phyloP scores from a whole-genome alignment of 2,113 vertebrate genomes.

The Tinamus guttatus region DNA sequence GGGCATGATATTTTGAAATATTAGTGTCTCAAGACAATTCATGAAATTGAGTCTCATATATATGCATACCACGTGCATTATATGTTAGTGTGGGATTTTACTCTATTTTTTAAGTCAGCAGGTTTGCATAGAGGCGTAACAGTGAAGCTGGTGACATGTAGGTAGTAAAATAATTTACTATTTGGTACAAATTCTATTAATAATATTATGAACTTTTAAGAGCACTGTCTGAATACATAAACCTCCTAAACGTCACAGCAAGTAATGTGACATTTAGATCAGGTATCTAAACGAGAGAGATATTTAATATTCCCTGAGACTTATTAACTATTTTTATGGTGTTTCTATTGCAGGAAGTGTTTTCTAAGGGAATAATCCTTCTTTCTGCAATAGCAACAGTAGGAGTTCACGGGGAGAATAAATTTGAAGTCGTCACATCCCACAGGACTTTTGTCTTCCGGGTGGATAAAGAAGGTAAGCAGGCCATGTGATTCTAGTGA shows the following conservation, averaged over 20 bases:
- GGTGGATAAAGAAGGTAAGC: slow-evolving; percentile 92
- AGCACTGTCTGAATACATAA: background rate
- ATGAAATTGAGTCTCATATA: background rate
- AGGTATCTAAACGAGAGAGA: background rate
- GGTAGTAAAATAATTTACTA: background rate
- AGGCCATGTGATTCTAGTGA: background rate
- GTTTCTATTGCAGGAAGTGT: slow-evolving; percentile 87
- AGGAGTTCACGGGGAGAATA: slow-evolving; percentile 89
- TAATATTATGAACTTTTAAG: background rate
- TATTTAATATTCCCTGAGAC: background rate
- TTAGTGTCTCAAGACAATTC: background rate
- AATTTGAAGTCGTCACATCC: slow-evolving; percentile 92
- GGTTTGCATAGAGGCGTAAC: background rate
- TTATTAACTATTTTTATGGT: background rate
- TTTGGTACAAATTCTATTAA: background rate
- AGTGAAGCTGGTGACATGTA: background rate
- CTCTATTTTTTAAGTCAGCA: background rate
- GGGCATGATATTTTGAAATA: background rate
- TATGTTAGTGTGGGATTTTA: background rate
- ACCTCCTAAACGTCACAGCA: background rate
- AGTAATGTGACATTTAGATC: background rate
- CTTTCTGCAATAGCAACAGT: slow-evolving; percentile 86
- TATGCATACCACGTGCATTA: background rate
- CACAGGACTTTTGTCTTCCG: slow-evolving; percentile 93
- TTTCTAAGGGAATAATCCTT: slow-evolving; percentile 94